Evolutionary conservation across 2,797 vertebrate species (phyloP).

Genomic region (Siniperca undulata): DNA sequence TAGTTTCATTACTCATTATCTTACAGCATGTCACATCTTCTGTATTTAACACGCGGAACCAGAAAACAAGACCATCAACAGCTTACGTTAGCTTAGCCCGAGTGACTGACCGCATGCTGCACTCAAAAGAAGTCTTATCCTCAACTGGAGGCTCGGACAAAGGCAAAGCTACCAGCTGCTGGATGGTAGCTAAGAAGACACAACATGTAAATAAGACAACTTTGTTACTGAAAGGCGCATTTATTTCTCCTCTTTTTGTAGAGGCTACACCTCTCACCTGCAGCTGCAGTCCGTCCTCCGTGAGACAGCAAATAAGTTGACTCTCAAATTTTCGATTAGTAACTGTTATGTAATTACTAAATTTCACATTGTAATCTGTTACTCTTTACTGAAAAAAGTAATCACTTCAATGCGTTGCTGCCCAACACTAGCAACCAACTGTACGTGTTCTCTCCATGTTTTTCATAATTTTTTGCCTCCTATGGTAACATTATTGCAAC

Average conservation of each 20-base stretch:
- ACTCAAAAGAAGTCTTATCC: neutral
- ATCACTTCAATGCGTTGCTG: neutral
- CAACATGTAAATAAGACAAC: neutral
- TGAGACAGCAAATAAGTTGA: neutral
- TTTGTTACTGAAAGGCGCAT: too few relatives aligned
- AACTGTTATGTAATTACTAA: neutral
- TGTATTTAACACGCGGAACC: neutral
- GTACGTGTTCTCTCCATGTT: neutral
- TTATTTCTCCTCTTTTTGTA: too few relatives aligned
- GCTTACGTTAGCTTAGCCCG: neutral
- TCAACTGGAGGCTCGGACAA: neutral
- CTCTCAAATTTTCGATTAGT: neutral
- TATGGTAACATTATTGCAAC: neutral
- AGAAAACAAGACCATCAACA: neutral
- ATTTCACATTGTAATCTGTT: conserved; percentile 14
- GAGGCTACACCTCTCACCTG: too few relatives aligned
- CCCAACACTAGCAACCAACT: conserved; percentile 5
- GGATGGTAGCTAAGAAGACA: too few relatives aligned
- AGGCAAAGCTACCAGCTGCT: too few relatives aligned
- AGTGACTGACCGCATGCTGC: neutral
- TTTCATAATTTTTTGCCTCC: neutral
- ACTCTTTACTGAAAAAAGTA: neutral
- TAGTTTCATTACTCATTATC: neutral
- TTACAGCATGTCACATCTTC: neutral
- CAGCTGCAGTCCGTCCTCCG: neutral